Base-by-base conservation (phyloP, 2,797 vertebrate species). In the Micrastur ruficollis region DNA sequence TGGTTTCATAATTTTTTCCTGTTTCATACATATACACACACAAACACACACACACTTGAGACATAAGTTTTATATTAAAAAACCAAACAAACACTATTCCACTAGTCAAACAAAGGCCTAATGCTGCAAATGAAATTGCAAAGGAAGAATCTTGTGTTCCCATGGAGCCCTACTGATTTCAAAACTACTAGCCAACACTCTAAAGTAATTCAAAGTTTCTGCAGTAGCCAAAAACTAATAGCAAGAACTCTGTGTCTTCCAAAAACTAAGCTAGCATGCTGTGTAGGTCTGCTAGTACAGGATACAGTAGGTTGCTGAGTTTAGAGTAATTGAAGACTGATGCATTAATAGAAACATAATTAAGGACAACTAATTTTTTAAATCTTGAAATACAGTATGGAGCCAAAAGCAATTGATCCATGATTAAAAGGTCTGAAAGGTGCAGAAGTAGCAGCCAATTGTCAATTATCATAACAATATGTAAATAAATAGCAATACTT, bases 281-380 rank as follows among this genome's bases (percentile, higher is more conserved):
- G 46, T 7, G 40, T n/a, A 73, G n/a, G 18, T 55, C 53, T 92
- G 36, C 71, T 81, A 52, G 50, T 13, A 66, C 29, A 81, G 70
- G 61, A 91, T 88, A 92, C 73, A 93, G 84, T 44, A 95, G 65
- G 73, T 78, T 95, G 67, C 78, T 70, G 81, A 95, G 47, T 89
- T 93, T 46, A 74, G 47, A 83, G n/a, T 76, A 75, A 80, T 65
- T 88, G 14, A 80, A 78, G 47, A 70, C 27, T 67, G 31, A 19
- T 9, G 19, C 72, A 81, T 86, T 86, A 72, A 76, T n/a, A 80
- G 14, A 10, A 78, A 59, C 11, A 31, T 86, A 91, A 90, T 70
- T 70, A 90, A 84, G 36, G 59, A 85, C 32, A 20, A 46, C 11
- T 18, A 3, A 2, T 53, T 80, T 76, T 92, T 95, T 59, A n/a